phyloP scores from a whole-genome alignment of 1,140 invertebrate genomes.

The Hydropsyche tenuis region DNA sequence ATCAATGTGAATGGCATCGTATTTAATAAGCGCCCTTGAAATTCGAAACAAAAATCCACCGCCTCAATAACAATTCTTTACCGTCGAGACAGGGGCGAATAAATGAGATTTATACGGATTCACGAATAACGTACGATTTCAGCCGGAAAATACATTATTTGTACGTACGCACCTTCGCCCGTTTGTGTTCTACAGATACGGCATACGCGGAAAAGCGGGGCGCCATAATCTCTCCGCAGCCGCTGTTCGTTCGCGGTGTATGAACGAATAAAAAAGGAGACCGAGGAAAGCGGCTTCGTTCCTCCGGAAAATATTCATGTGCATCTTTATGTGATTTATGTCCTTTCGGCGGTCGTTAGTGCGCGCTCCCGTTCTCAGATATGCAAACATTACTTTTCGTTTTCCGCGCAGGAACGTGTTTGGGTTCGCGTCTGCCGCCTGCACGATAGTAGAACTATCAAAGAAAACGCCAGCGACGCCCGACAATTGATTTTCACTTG shows the following conservation, averaged over 20 bases:
- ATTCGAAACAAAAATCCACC: no score
- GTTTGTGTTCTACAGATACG: not conserved
- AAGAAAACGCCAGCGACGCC: not conserved
- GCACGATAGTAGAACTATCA: slow-evolving; percentile 29
- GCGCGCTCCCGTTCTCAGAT: slow-evolving; percentile 31
- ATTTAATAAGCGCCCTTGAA: no score
- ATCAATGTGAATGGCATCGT: no score
- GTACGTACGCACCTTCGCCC: not conserved
- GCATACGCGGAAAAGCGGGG: not conserved
- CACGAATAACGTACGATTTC: not conserved
- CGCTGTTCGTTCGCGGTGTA: not conserved
- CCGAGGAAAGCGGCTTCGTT: slow-evolving; percentile 2
- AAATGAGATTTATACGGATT: no score
- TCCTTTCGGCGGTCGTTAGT: slow-evolving; percentile 39
- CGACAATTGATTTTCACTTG: no score
- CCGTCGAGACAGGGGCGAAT: no score
- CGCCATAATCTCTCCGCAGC: slow-evolving; percentile 27
- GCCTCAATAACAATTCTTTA: no score
- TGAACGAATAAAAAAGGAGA: not conserved
- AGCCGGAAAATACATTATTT: slow-evolving; percentile 14
- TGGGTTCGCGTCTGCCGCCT: not conserved
- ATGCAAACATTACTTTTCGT: slow-evolving; percentile 39
- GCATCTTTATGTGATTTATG: slow-evolving; percentile 46
- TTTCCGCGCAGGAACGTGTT: slow-evolving; percentile 2
- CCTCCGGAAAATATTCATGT: slow-evolving; percentile 44